Conservation (phyloP, 1,140 invertebrate genomes). For the Protaetia brevitarsis region DNA sequence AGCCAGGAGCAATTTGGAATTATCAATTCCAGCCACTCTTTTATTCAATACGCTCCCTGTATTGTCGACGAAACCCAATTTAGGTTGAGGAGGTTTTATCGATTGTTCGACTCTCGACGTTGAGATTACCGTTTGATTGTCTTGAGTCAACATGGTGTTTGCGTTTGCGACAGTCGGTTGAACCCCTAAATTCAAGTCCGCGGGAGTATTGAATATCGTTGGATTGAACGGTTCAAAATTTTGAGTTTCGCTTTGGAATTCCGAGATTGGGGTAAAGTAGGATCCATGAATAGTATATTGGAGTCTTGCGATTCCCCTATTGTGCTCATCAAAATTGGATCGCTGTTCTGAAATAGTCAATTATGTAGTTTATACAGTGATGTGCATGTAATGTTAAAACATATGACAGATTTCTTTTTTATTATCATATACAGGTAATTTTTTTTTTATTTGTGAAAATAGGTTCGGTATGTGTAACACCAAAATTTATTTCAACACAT, state of each 20-base stretch:
- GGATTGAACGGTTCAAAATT: conserved; percentile 19
- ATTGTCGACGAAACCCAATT: neutral
- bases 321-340: conserved; percentile 28
- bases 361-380: neutral
- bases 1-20: neutral
- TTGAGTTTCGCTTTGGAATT: conserved; percentile 22
- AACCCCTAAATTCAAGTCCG: neutral
- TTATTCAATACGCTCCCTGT: neutral
- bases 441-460: too few relatives aligned
- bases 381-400: neutral
- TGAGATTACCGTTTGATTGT: neutral
- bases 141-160: neutral
- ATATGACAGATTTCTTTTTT: neutral
- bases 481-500: too few relatives aligned
- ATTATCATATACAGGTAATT: too few relatives aligned
- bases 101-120: neutral
- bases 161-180: neutral
- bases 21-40: neutral
- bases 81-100: neutral
- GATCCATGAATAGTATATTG: conserved; percentile 25
- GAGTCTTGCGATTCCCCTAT: conserved; percentile 29
- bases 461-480: too few relatives aligned
- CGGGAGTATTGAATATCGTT: neutral
- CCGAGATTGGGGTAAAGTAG: conserved; percentile 15
- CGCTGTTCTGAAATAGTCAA: conserved; percentile 26